Conservation (phyloP, 2,888 invertebrate genomes). For the Mamestra brassicae region DNA sequence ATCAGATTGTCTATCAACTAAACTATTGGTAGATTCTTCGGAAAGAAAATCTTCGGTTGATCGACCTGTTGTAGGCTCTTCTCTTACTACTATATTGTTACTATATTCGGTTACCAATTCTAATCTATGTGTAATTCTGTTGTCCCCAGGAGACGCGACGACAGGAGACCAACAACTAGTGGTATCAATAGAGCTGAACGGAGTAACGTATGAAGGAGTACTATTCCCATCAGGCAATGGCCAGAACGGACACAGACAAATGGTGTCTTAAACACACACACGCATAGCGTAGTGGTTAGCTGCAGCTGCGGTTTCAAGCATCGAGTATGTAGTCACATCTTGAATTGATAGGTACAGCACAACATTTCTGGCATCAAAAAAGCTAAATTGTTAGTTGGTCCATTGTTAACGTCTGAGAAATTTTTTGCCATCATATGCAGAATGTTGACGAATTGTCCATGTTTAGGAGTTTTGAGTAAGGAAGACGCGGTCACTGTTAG, state of each 20-base stretch:
- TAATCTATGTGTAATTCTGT: conserved; percentile 8
- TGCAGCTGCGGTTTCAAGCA: conserved; percentile 47
- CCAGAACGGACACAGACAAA: conserved; percentile 86
- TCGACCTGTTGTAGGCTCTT: not conserved
- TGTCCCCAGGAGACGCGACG: conserved; percentile 93
- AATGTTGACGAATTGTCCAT: conserved; percentile 69
- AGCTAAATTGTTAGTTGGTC: not conserved
- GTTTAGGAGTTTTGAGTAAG: conserved; percentile 56
- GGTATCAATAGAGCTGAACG: conserved; percentile 99
- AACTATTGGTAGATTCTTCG: not conserved
- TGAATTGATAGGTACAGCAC: not conserved
- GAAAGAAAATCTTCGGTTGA: not conserved
- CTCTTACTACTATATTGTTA: not conserved
- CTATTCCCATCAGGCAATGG: conserved; percentile 92
- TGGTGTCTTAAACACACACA: conserved; percentile 82
- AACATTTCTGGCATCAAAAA: not conserved
- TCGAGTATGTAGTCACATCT: conserved; percentile 30
- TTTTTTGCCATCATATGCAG: conserved; percentile 46
- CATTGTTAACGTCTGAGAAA: not conserved
- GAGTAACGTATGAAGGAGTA: conserved; percentile 98
- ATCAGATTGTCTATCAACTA: not conserved
- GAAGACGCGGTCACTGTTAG: conserved; percentile 31
- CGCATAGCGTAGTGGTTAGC: conserved; percentile 30
- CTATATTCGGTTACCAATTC: not conserved
- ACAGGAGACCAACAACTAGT: conserved; percentile 97